Evolutionary conservation across 2,888 invertebrate species (phyloP), one percentile per base, ranked within the genome.

Genomic region (Sclerodermus sp.): DNA sequence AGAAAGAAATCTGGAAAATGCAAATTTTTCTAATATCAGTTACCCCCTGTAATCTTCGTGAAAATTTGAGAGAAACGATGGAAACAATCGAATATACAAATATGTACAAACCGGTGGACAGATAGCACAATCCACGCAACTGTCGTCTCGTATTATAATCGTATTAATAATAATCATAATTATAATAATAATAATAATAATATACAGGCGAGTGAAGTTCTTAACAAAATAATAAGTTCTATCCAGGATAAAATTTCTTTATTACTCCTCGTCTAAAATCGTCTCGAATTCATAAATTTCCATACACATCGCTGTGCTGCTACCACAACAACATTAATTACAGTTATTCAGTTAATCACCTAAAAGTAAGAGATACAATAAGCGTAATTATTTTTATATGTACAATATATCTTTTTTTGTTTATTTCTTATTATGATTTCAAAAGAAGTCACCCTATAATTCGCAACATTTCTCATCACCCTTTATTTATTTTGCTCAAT

Each of bases 241-340:
- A 71, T 74, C 67, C 73, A 74, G 70, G 73, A 76, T 76, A 75
- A 76, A 75, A 75, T 76, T 76, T 76, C 70, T 76, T 74, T 74
- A 74, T 75, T 76, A 73, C 62, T 75, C 65, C 66, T 71, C 66
- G 68, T 62, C 65, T 76, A 74, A 75, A 75, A 74, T 73, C 67
- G 68, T 70, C 66, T 71, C 66, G 70, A 73, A 72, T 73, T 73
- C 68, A 69, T 73, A 67, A 67, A 63, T 70, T 71, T 71, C 69
- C 69, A 69, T 71, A 76, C 74, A 75, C 73, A 75, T 75, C 72
- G 72, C 76, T 74, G 76, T 74, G 73, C 70, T 68, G 71, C 76
- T 77, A 77, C 76, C 76, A 75, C 76, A 76, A 75, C 74, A 75
- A 76, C 75, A 76, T 74, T 74, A 76, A 77, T 76, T 77, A 76